Percentiles rank a stretch among this genome's conserved stretches.
phyloP scores from a whole-genome alignment of 1,140 invertebrate genomes.

The Coenobita brevimanus region DNA sequence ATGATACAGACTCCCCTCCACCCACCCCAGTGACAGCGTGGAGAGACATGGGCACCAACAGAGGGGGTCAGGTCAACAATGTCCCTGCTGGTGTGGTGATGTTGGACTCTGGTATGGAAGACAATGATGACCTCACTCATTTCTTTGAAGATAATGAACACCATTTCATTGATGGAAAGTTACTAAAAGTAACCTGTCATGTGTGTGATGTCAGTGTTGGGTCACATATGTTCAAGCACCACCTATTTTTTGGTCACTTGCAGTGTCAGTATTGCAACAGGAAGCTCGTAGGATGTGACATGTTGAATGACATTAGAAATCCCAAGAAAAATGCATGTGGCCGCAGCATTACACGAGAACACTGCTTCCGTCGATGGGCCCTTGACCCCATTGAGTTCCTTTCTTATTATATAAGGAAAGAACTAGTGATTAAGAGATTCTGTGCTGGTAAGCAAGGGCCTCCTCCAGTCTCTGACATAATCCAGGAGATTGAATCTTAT shows the following conservation, averaged over 20 bases:
- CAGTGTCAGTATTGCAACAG: conserved; percentile 36
- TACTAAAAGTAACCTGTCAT: neutral
- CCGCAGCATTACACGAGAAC: neutral
- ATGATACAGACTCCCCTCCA: too few relatives aligned
- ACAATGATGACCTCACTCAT: neutral
- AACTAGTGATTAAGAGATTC: conserved; percentile 39
- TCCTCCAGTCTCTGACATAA: conserved; percentile 27
- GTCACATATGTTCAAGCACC: neutral
- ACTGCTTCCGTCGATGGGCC: conserved; percentile 18
- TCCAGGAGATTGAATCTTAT: conserved; percentile 14
- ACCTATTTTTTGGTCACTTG: conserved; percentile 33
- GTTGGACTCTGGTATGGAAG: too few relatives aligned
- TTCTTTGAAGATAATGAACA: conserved; percentile 17
- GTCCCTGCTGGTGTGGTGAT: too few relatives aligned
- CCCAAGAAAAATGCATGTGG: conserved; percentile 11
- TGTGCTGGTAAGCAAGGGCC: conserved; percentile 29
- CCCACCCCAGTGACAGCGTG: too few relatives aligned
- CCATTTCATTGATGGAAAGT: neutral
- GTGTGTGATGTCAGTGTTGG: conserved; percentile 35
- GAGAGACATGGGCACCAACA: too few relatives aligned
- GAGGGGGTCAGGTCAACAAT: too few relatives aligned
- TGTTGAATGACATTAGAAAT: conserved; percentile 22
- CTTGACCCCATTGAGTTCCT: conserved; percentile 38
- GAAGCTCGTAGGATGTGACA: conserved; percentile 15
- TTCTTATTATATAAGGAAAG: conserved; percentile 38